Percentiles rank a stretch among this genome's conserved stretches.
These are phyloP conservation scores for Trissonchulus latispiculum DNA, from an alignment of 2,888 invertebrate species.

Conservation along the genomic window DNA sequence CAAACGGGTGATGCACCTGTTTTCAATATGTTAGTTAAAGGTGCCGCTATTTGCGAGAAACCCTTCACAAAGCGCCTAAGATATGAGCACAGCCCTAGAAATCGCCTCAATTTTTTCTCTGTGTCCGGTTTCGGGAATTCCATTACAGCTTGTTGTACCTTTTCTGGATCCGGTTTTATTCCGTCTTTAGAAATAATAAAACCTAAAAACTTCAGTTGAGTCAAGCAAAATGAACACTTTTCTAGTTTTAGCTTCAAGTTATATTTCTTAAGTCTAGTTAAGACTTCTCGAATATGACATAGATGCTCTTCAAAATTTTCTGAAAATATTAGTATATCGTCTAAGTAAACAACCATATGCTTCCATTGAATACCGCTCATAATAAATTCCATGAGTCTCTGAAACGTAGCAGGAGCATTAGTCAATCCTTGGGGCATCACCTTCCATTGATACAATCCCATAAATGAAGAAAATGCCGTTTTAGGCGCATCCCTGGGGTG, in stretches of 20 bases:
- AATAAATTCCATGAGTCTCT: constrained; percentile 30
- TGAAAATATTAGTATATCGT: background rate
- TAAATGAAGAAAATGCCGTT: constrained; percentile 29
- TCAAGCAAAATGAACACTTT: background rate
- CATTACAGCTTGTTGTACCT: background rate
- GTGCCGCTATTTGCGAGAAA: background rate
- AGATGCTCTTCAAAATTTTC: constrained; percentile 27
- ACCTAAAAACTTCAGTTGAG: background rate
- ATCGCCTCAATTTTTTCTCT: background rate
- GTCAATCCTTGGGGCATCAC: constrained; percentile 33
- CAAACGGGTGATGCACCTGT: background rate
- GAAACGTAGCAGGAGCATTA: constrained; percentile 31
- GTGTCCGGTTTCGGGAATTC: background rate
- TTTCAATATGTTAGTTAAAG: background rate
- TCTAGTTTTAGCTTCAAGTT: background rate
- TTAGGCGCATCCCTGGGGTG: constrained; percentile 25
- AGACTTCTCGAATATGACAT: constrained; percentile 13
- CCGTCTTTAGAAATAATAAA: background rate
- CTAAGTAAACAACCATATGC: constrained; percentile 6
- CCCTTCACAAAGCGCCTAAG: background rate
- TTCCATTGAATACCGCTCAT: constrained; percentile 27
- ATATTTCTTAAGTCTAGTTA: background rate
- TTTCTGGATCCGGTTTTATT: background rate
- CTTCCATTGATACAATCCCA: constrained; percentile 31
- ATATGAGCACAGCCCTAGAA: background rate